Evolutionary conservation across 2,113 vertebrate genomes (phyloP).

Genomic region (Hippoglossus stenolepis): DNA sequence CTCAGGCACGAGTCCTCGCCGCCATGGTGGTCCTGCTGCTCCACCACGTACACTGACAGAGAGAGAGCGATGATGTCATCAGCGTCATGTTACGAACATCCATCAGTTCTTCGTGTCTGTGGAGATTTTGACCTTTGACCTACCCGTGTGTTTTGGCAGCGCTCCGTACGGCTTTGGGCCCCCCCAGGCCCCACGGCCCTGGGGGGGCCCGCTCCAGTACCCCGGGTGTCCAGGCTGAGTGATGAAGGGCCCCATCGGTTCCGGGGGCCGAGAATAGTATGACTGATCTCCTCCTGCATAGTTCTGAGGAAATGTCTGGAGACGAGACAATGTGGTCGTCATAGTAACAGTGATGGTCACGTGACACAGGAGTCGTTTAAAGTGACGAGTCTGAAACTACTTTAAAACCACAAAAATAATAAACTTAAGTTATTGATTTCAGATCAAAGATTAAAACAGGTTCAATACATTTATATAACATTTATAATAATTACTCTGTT

Average conservation of each 20-base stretch:
- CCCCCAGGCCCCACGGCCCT: no score
- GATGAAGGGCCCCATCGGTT: neutral
- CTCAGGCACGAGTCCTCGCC: constrained; percentile 20
- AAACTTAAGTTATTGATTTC: no score
- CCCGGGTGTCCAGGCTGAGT: constrained; percentile 14
- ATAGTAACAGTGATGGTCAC: neutral
- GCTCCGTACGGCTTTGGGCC: neutral
- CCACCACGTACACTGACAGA: constrained; percentile 42
- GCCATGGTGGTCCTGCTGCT: neutral
- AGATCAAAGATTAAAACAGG: no score
- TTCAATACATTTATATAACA: no score
- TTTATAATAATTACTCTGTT: no score
- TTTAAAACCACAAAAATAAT: no score
- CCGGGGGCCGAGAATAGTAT: neutral
- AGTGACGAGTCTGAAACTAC: no score
- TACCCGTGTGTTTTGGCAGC: constrained; percentile 29
- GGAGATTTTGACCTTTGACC: constrained; percentile 7
- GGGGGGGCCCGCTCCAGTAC: neutral
- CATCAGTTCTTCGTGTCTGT: no score
- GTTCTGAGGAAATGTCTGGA: constrained; percentile 47
- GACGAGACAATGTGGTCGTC: neutral
- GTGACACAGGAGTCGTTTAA: neutral
- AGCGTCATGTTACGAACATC: no score
- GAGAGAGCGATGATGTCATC: neutral
- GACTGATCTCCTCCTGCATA: constrained; percentile 5